These are phyloP conservation scores for Eurois occulta DNA, from an alignment of 2,888 invertebrate genomes.

Conservation along the genomic window DNA sequence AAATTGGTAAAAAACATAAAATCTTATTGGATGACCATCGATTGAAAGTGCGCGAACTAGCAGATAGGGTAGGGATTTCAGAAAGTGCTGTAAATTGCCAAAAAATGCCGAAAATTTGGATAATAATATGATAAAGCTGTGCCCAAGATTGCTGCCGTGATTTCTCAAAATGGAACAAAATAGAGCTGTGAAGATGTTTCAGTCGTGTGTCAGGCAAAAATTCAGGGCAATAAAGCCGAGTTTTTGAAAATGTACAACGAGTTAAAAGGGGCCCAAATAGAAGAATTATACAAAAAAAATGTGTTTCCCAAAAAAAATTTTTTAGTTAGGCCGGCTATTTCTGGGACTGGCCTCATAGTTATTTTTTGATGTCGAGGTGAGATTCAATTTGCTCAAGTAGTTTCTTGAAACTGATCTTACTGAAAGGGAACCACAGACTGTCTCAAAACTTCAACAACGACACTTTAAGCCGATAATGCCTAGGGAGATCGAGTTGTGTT, in stretches of 20 bases:
- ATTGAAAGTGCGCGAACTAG: not conserved
- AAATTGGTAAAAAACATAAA: not conserved
- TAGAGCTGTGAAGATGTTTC: not conserved
- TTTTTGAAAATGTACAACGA: not conserved
- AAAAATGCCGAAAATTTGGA: not conserved
- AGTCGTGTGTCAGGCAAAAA: not conserved
- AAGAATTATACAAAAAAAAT: not conserved
- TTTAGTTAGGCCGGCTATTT: not conserved
- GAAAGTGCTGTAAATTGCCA: not conserved
- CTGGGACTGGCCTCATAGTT: not conserved
- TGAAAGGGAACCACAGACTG: conserved; percentile 32
- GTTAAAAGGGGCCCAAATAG: not conserved
- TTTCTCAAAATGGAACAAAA: not conserved
- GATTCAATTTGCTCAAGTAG: conserved; percentile 35
- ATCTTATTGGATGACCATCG: not conserved
- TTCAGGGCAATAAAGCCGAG: not conserved
- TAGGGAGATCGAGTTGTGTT: conserved; percentile 28
- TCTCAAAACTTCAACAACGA: conserved; percentile 44
- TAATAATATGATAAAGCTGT: not conserved
- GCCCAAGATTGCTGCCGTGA: not conserved
- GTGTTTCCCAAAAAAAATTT: no score
- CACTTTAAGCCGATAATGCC: conserved; percentile 36
- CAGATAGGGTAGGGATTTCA: not conserved
- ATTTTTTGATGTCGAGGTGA: conserved; percentile 23
- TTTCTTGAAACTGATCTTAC: conserved; percentile 40